Evolutionary conservation across 2,888 invertebrate species (phyloP).

Genomic region (Heliconius erato): DNA sequence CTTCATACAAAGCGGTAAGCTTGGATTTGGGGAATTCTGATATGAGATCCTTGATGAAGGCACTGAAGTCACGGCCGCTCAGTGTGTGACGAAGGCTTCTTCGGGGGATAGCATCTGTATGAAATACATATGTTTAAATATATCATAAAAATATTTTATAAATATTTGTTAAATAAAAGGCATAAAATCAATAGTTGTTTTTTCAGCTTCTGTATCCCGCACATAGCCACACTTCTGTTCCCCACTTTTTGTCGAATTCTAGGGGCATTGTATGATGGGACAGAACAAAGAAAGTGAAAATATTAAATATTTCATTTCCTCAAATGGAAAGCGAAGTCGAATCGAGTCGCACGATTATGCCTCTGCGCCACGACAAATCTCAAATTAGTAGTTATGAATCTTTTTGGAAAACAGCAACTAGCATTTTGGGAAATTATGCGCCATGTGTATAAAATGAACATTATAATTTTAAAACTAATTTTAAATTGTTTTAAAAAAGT

Average conservation of each 20-base stretch:
- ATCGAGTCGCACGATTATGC: no score
- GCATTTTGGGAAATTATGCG: neutral
- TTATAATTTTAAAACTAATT: neutral
- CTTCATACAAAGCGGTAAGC: constrained; percentile 67
- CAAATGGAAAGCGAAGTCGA: no score
- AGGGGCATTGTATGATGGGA: no score
- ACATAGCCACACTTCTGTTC: no score
- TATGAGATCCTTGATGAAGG: constrained; percentile 53
- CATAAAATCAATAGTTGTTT: no score
- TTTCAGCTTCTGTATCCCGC: no score
- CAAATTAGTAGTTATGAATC: neutral
- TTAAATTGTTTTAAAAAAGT: neutral
- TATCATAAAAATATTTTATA: neutral
- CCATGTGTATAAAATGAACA: neutral
- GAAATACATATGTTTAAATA: neutral
- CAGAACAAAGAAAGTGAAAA: no score
- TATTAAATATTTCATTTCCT: no score
- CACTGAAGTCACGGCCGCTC: constrained; percentile 51
- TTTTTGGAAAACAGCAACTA: neutral
- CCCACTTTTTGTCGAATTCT: no score
- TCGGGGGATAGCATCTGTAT: constrained; percentile 33
- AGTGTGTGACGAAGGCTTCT: constrained; percentile 47
- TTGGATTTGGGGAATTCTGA: constrained; percentile 56
- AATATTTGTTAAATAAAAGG: no score
- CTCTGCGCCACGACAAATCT: no score